phyloP scores from a whole-genome alignment of 2,113 vertebrate species.

The Apaloderma vittatum region DNA sequence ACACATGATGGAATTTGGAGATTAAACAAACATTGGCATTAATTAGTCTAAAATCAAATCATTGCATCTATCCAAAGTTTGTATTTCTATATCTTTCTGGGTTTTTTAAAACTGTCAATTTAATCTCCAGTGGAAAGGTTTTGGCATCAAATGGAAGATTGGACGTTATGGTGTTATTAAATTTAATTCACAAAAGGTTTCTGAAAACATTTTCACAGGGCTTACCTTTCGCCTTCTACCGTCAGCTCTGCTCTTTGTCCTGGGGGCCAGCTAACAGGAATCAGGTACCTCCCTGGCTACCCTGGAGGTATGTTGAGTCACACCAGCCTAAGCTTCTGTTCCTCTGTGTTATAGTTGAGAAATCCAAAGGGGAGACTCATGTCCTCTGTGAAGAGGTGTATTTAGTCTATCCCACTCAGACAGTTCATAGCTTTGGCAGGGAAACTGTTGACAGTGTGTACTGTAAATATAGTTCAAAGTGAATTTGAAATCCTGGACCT shows the following conservation, averaged over 20 bases:
- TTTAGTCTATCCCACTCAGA: neutral
- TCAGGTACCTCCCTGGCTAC: neutral
- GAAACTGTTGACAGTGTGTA: slow-evolving; percentile 27
- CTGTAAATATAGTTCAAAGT: slow-evolving; percentile 33
- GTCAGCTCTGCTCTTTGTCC: neutral
- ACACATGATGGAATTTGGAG: slow-evolving; percentile 53
- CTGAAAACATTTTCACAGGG: slow-evolving; percentile 28
- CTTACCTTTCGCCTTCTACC: slow-evolving; percentile 1
- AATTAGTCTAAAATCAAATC: slow-evolving; percentile 40
- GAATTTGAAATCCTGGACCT: neutral
- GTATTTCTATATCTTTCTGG: neutral
- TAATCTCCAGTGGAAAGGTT: neutral
- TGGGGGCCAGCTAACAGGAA: slow-evolving; percentile 1
- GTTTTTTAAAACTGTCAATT: neutral
- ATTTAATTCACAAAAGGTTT: neutral
- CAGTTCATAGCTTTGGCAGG: slow-evolving; percentile 42
- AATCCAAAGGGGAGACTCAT: neutral
- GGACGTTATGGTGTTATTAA: neutral
- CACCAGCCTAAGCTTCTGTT: neutral
- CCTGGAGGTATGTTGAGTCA: neutral
- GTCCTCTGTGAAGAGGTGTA: slow-evolving; percentile 16
- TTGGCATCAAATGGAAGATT: neutral
- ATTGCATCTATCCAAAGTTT: neutral
- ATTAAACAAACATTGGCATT: slow-evolving; percentile 73
- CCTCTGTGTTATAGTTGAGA: neutral